phyloP scores from a whole-genome alignment of 2,797 vertebrate genomes.

The Sphenodon punctatus region DNA sequence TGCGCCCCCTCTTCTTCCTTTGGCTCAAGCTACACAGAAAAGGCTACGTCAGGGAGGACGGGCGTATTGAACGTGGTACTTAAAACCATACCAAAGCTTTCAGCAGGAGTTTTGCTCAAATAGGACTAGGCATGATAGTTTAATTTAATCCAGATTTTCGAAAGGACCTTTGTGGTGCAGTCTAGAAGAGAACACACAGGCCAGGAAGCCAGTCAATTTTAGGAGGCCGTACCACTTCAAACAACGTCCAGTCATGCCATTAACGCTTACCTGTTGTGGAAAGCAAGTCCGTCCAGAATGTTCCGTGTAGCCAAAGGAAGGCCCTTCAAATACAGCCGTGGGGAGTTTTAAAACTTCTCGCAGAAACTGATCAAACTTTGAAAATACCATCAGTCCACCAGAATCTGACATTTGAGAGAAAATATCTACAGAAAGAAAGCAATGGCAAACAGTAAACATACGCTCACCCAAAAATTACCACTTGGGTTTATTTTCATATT shows the following conservation, averaged over 20 bases:
- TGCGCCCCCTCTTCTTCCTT: too few relatives aligned
- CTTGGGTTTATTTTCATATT: too few relatives aligned
- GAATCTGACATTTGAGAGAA: constrained; percentile 98
- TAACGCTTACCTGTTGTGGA: constrained; percentile 87
- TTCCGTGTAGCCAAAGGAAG: constrained; percentile 96
- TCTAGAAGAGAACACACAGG: rapidly evolving
- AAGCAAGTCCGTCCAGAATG: constrained; percentile 91
- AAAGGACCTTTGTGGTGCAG: too few relatives aligned
- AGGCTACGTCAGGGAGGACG: too few relatives aligned
- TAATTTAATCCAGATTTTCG: too few relatives aligned
- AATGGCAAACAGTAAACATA: constrained; percentile 41
- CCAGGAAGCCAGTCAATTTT: rapidly evolving
- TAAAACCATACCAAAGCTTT: too few relatives aligned
- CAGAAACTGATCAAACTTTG: constrained; percentile 94
- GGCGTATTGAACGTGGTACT: too few relatives aligned
- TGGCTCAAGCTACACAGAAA: too few relatives aligned
- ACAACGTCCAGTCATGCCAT: rapidly evolving
- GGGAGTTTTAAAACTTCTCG: constrained; percentile 93
- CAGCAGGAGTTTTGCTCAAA: too few relatives aligned
- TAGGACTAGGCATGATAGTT: too few relatives aligned
- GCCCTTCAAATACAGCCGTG: constrained; percentile 95
- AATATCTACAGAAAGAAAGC: constrained; percentile 84
- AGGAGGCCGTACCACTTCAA: rapidly evolving
- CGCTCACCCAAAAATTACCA: neutral
- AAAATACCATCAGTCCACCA: constrained; percentile 87